Base-by-base conservation (phyloP, 2,113 vertebrate genomes). In the Emydura subglobosa region DNA sequence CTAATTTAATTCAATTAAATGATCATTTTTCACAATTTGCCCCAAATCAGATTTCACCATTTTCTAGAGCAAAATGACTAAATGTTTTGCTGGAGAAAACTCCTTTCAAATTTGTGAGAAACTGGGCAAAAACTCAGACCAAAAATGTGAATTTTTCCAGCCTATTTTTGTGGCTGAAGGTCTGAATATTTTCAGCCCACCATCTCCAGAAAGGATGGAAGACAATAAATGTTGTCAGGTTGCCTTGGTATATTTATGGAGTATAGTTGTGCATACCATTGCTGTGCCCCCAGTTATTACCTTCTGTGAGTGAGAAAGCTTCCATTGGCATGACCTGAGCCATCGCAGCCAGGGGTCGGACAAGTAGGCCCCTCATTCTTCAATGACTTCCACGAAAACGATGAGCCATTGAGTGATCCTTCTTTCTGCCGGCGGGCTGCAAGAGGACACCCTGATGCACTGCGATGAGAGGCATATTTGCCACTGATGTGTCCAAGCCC, bases 231-330 rank as follows among this genome's bases (percentile, higher is more conserved):
- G 42, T 8, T 10, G 29, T 16, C 10, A 50, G 44, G 29, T 10
- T 5, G 34, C 42, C 5, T 4, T 5, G 5, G 65, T n/a, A 24
- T 1, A 5, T 10, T 7, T n/a, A 50, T 13, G 44, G 2, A 85
- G 57, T 72, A 19, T 85, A 42, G 55, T 68, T 57, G 39, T 72
- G 34, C 81, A 53, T 44, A 47, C 42, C 27, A 44, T 27, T 22
- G 1, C 2, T 61, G 5, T 0, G 0, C 11, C 65, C 2, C 6
- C 25, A 3, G 1, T 2, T 10, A 22, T 95, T 97, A 99, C 99
- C 99, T 99, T 96, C 99, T 98, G 98, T 99, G 99, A 57, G 99
- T 99, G 96, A 99, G 99, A 98, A 99, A 99, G 98, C 99, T 99
- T 83, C 99, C 99, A 0, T 99, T 99, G 85, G 99, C 99, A 0